These are phyloP conservation scores for Platygyra sinensis DNA, from an alignment of 64 coral and sea anemone genomes.

Conservation along the genomic window DNA sequence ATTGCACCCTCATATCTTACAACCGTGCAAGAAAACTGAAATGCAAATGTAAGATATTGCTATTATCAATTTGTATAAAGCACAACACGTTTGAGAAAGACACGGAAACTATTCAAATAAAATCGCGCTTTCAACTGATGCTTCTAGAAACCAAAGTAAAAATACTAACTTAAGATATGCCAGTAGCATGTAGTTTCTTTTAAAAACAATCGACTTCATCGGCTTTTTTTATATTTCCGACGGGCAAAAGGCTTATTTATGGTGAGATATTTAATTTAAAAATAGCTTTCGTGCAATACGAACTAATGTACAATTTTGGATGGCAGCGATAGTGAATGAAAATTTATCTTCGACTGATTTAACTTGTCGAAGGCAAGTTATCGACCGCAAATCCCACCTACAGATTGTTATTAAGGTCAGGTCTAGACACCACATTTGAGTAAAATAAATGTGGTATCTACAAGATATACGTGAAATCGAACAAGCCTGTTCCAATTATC, in stretches of 20 bases:
- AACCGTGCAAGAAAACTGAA: too few species aligned
- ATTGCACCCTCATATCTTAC: too few species aligned
- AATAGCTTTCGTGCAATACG: not conserved
- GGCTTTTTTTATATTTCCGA: not conserved
- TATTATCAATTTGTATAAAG: too few species aligned
- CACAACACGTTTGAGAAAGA: too few species aligned
- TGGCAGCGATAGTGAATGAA: not conserved
- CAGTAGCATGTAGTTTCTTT: not conserved
- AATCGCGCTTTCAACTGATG: too few species aligned
- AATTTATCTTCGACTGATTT: not conserved
- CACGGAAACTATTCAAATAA: too few species aligned
- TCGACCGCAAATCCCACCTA: not conserved
- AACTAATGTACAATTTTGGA: not conserved
- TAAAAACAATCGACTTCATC: not conserved
- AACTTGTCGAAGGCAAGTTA: not conserved
- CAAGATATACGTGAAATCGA: not conserved
- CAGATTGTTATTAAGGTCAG: not conserved
- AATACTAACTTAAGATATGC: not conserved
- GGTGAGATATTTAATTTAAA: not conserved
- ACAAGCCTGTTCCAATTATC: not conserved
- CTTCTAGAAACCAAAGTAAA: too few species aligned
- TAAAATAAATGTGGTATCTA: not conserved
- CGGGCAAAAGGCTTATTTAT: slow-evolving; percentile 5
- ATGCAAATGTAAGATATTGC: too few species aligned
- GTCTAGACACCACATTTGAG: not conserved